Percentiles rank a stretch among this genome's conserved stretches.
Evolutionary conservation across 2,113 vertebrate genomes (phyloP).

Genomic region (Ochotona princeps): DNA sequence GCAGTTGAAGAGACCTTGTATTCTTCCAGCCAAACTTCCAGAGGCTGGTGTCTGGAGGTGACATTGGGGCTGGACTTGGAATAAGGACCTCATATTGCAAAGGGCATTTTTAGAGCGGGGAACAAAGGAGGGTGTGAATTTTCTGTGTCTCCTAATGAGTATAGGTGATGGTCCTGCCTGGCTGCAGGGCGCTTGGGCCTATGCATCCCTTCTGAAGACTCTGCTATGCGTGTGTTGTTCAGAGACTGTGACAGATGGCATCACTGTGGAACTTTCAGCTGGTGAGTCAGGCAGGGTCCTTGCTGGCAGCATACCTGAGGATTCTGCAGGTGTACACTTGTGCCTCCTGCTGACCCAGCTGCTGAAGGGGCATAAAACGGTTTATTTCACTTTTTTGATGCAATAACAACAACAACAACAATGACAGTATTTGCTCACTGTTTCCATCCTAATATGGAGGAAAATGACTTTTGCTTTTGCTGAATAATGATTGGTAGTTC

Average conservation of each 20-base stretch:
- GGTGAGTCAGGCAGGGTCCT: background rate
- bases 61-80: background rate
- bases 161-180: too few relatives aligned
- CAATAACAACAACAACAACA: background rate
- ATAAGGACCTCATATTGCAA: background rate
- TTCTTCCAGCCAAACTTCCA: background rate
- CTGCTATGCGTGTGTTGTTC: background rate
- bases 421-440: background rate
- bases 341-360: accelerated
- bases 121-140: background rate
- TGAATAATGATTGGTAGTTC: background rate
- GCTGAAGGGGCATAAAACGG: background rate
- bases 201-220: too few relatives aligned
- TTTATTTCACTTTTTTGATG: background rate
- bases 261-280: background rate
- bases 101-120: background rate
- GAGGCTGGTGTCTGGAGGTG: background rate
- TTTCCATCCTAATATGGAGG: background rate
- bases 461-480: background rate
- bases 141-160: accelerated
- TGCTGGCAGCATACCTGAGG: background rate
- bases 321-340: background rate
- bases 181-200: background rate
- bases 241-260: background rate
- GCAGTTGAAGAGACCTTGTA: background rate